Conservation (phyloP, 2,113 vertebrate species). For the Pterocles gutturalis region DNA sequence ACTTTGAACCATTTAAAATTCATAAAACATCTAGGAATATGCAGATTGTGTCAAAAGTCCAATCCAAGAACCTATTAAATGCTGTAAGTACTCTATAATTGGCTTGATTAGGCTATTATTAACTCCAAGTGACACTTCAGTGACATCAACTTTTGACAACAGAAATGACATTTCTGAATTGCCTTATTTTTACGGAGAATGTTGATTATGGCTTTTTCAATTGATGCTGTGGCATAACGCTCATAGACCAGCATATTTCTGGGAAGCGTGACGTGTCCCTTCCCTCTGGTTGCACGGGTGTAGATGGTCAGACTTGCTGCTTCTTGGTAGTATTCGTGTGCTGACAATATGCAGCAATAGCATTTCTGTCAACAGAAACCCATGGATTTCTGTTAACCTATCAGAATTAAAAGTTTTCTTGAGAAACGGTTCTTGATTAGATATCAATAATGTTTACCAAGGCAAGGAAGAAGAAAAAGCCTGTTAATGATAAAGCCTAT, state of each 20-base stretch:
- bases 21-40: neutral
- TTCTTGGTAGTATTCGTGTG: neutral
- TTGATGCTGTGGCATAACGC: neutral
- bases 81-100: slow-evolving; percentile 67
- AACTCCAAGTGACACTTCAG: slow-evolving; percentile 52
- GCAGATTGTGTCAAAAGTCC: slow-evolving; percentile 75
- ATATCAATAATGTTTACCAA: neutral
- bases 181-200: slow-evolving; percentile 52
- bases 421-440: neutral
- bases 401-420: neutral
- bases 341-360: neutral
- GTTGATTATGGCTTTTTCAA: slow-evolving; percentile 20
- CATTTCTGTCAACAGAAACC: neutral
- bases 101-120: slow-evolving; percentile 74
- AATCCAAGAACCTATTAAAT: slow-evolving; percentile 52
- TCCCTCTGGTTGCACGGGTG: neutral
- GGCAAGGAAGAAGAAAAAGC: neutral
- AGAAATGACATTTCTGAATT: slow-evolving; percentile 58
- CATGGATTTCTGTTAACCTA: neutral
- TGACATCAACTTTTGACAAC: slow-evolving; percentile 62
- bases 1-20: slow-evolving; percentile 34
- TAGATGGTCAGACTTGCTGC: neutral
- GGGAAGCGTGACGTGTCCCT: neutral
- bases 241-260: neutral
- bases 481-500: neutral